Conservation (phyloP, 2,113 vertebrate genomes). For the Lagopus muta region DNA sequence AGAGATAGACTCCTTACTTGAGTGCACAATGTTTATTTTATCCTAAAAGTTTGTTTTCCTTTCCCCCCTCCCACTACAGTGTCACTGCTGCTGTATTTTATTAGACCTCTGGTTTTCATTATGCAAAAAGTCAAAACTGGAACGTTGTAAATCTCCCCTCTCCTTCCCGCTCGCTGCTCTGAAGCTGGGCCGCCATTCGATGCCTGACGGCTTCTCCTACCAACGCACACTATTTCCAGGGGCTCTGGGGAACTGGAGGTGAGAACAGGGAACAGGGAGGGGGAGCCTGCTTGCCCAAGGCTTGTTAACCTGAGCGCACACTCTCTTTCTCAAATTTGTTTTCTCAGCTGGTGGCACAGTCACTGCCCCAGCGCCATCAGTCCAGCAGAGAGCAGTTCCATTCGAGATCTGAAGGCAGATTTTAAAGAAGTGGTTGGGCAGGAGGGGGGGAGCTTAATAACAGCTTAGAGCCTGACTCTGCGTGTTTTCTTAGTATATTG, state of each 20-base stretch:
- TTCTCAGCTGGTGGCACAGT: constrained; percentile 80
- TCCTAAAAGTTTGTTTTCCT: constrained; percentile 5
- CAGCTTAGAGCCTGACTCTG: constrained; percentile 54
- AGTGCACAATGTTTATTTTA: background rate
- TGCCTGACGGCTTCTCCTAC: constrained; percentile 30
- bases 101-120: constrained; percentile 76
- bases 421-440: constrained; percentile 69
- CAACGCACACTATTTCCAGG: background rate
- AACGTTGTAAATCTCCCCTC: constrained; percentile 67
- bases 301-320: constrained; percentile 67
- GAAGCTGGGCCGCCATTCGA: background rate
- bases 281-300: constrained; percentile 19
- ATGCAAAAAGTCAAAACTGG: constrained; percentile 64
- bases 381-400: constrained; percentile 70
- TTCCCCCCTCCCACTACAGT: background rate
- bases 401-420: constrained; percentile 64
- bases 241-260: constrained; percentile 54
- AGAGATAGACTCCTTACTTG: constrained; percentile 14
- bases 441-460: constrained; percentile 61
- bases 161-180: background rate
- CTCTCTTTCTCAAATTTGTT: constrained; percentile 79
- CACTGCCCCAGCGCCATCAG: constrained; percentile 40
- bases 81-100: constrained; percentile 67
- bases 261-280: constrained; percentile 28
- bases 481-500: constrained; percentile 72